phyloP scores from a whole-genome alignment of 2,113 vertebrate species.

The Syngnathus scovelli region DNA sequence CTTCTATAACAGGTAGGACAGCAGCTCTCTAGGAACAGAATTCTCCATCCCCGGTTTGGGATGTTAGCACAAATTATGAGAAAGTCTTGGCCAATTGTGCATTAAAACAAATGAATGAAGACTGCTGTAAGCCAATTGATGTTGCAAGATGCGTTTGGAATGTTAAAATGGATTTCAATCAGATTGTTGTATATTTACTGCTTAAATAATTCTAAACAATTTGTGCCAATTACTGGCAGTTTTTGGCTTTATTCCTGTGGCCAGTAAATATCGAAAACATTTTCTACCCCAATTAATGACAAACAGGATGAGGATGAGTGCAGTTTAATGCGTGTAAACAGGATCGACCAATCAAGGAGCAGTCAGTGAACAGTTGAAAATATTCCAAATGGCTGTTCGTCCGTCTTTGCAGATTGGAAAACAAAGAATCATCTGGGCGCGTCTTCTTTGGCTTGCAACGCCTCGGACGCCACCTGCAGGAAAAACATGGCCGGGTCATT shows the following conservation, averaged over 20 bases:
- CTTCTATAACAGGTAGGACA: no score
- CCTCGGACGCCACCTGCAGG: constrained; percentile 56
- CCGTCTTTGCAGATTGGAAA: neutral
- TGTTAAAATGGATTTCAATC: no score
- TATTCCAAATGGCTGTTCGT: neutral
- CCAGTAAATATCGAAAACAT: neutral
- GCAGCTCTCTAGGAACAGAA: no score
- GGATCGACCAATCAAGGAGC: neutral
- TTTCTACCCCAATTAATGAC: neutral
- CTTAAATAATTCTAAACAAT: no score
- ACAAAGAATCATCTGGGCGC: constrained; percentile 41
- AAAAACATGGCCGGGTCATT: neutral
- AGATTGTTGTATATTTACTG: no score
- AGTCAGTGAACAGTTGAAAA: neutral
- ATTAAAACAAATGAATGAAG: no score
- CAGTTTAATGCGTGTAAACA: neutral
- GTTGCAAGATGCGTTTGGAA: no score
- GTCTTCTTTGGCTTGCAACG: constrained; percentile 43
- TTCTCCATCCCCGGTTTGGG: no score
- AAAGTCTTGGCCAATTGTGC: no score
- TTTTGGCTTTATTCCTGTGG: neutral
- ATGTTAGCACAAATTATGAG: no score
- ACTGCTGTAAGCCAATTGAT: no score
- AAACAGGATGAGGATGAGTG: neutral
- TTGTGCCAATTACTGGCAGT: no score